phyloP scores from a whole-genome alignment of 2,113 vertebrate genomes.

The Oxyura jamaicensis region DNA sequence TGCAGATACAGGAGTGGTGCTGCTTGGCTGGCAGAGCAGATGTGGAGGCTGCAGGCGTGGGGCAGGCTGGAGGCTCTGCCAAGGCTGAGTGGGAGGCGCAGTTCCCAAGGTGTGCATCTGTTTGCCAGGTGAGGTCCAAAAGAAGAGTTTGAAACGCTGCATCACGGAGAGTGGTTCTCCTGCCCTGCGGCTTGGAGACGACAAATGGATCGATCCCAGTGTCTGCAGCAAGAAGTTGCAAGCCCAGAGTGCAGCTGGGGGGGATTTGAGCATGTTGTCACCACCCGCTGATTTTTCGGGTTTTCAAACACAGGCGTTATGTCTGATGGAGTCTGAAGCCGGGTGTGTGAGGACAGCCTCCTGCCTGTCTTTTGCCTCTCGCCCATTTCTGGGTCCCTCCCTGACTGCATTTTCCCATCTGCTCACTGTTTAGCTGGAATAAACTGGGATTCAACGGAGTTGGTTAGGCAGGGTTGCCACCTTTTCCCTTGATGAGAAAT shows the following conservation, averaged over 20 bases:
- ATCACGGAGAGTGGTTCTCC: neutral
- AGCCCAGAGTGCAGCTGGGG: neutral
- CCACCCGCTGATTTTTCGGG: neutral
- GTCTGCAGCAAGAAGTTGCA: neutral
- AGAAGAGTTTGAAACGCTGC: neutral
- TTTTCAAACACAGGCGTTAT: neutral
- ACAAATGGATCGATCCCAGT: neutral
- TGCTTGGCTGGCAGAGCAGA: neutral
- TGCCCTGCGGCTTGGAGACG: neutral
- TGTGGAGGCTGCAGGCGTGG: neutral
- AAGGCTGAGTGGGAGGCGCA: accelerated
- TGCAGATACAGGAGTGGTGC: neutral
- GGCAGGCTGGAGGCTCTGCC: neutral
- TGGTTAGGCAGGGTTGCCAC: accelerated
- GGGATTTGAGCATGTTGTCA: accelerated
- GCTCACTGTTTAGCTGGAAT: neutral
- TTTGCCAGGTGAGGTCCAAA: neutral
- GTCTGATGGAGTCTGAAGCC: neutral
- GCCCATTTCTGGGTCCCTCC: neutral
- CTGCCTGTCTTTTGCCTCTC: neutral
- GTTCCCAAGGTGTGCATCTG: accelerated
- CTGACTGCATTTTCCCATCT: neutral
- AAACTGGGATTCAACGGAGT: neutral
- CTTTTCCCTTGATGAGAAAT: neutral
- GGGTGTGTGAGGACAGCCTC: accelerated